Evolutionary conservation across 2,797 vertebrate genomes (phyloP).

Genomic region (Rhadinocentrus ornatus): DNA sequence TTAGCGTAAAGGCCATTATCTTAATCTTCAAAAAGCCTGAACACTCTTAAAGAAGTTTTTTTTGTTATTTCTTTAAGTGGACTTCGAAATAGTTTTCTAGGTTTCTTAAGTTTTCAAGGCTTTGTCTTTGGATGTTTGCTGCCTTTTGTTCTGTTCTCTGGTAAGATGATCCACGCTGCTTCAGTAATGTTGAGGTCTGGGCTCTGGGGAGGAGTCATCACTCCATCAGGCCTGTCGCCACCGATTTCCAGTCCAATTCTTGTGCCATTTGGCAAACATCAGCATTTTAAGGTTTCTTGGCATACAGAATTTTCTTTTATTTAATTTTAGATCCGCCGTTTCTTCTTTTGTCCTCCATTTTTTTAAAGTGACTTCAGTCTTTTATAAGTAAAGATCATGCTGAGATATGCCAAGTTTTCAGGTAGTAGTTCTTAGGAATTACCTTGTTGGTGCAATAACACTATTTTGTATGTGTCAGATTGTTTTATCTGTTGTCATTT

Average conservation of each 20-base stretch:
- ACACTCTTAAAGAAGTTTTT: not conserved
- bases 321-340: not conserved
- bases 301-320: not conserved
- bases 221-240: not conserved
- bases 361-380: not conserved
- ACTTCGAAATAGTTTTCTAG: not conserved
- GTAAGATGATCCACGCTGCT: not conserved
- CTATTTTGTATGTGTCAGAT: not conserved
- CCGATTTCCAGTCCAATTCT: not conserved
- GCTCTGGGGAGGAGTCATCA: not conserved
- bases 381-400: not conserved
- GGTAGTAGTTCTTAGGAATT: not conserved
- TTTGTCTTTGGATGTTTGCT: not conserved
- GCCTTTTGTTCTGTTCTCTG: not conserved
- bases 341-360: not conserved
- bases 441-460: not conserved
- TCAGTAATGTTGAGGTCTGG: not conserved
- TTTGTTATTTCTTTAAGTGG: not conserved
- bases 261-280: not conserved
- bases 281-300: not conserved
- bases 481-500: not conserved
- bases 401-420: not conserved
- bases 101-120: not conserved
- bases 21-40: not conserved
- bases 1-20: not conserved